phyloP scores from a whole-genome alignment of 2,888 invertebrate species.

The Piscicola geometra region DNA sequence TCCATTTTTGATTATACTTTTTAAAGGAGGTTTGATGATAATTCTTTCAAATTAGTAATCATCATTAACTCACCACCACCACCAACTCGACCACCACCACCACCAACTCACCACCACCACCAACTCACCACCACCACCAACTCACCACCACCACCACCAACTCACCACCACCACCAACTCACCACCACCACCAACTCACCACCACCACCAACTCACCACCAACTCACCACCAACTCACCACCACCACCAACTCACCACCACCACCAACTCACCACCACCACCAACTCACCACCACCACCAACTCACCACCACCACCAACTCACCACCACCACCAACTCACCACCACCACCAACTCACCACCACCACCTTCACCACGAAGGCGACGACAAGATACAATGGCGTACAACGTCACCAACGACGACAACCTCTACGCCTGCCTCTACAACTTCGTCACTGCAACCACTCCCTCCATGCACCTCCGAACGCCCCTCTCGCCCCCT shows the following conservation, averaged over 20 bases:
- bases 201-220: constrained; percentile 64
- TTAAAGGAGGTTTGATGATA: no score
- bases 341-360: no score
- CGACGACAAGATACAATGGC: constrained; percentile 24
- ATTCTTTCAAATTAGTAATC: no score
- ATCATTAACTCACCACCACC: not conserved
- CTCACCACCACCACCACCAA: constrained; percentile 61
- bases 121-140: no score
- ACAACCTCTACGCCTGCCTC: not conserved
- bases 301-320: not conserved
- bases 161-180: constrained; percentile 70
- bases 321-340: no score
- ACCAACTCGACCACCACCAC: not conserved
- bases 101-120: constrained; percentile 14
- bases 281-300: not conserved
- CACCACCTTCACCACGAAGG: constrained; percentile 61
- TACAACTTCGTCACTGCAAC: not conserved
- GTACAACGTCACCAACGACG: constrained; percentile 8
- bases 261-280: constrained; percentile 52
- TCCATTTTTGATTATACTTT: no score
- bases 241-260: constrained; percentile 69
- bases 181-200: constrained; percentile 61
- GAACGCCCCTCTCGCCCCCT: not conserved
- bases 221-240: constrained; percentile 69
- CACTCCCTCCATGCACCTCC: not conserved